Evolutionary conservation across 2,797 vertebrate species (phyloP), one percentile per base, ranked within the genome.

Genomic region (Linurgus olivaceus): DNA sequence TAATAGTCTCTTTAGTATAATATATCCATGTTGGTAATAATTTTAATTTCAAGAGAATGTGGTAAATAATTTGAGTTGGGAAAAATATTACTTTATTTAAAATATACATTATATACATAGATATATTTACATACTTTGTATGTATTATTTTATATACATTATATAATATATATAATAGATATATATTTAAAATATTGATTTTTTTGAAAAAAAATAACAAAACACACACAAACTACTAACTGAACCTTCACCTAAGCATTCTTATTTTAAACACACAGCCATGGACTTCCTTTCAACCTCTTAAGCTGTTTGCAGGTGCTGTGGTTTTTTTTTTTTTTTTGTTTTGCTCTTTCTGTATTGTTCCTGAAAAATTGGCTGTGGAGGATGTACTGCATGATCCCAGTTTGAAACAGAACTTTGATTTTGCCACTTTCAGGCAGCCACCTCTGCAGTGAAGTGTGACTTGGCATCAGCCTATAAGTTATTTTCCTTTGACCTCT

Each of bases 401-500:
- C 65, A 48, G 67, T 17, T 85, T 75, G 74, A 73, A 67, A 52
- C 3, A 26, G 55, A 15, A 35, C 38, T 90, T 86, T 55, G 51
- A 45, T 55, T 89, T 85, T 45, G 11, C 26, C 67, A 5, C 23
- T 74, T 92, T 62, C 13, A 55, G 40, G 59, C 71, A 79, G 40
- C 44, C 17, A 18, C 45, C 23, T 79, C 81, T 82, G 58, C 63
- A 51, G 31, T 37, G 44, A 72, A 55, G 48, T 55, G 26, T 45
- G 72, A 70, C 65, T 83, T 90, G 76, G 68, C 57, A 48, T 35
- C 62, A 87, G 59, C 13, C 81, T 63, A 33, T 73, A 48, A 52
- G 45, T 73, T 67, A 10, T 47, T 87, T 92, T 86, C 45, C 68
- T 86, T 63, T 86, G 63, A 71, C 33, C 52, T 72, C 71, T 88